Percentiles rank a stretch among this genome's conserved stretches.
Conservation (phyloP, 2,113 vertebrate genomes). For the Corvus moneduloides region DNA sequence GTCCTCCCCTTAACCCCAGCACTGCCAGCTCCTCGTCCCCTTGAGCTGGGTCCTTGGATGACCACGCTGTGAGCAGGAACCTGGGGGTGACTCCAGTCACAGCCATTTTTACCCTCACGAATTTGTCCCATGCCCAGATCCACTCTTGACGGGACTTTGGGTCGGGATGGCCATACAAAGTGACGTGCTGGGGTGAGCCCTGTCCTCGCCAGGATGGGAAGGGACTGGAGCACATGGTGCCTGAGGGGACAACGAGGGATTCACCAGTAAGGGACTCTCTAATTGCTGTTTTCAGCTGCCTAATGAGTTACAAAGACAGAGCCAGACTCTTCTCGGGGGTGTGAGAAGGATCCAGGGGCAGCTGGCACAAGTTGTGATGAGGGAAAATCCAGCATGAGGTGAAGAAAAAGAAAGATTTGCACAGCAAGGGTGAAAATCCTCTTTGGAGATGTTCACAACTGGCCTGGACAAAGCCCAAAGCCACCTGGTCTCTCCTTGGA, state of each 20-base stretch:
- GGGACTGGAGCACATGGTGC: neutral
- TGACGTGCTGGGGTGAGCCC: neutral
- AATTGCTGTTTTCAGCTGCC: neutral
- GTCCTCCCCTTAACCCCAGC: neutral
- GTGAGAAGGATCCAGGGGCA: neutral
- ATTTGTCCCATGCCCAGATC: neutral
- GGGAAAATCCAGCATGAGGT: neutral
- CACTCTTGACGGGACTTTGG: neutral
- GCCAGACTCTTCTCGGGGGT: neutral
- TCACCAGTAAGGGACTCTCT: neutral
- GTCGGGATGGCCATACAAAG: neutral
- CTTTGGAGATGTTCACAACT: slow-evolving; percentile 28
- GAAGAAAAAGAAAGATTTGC: slow-evolving; percentile 23
- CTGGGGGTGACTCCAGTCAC: neutral
- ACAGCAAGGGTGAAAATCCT: slow-evolving; percentile 41
- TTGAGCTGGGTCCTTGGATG: neutral
- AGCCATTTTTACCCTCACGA: neutral
- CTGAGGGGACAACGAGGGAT: neutral
- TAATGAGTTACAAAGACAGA: neutral
- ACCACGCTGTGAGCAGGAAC: neutral
- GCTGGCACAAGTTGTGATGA: neutral
- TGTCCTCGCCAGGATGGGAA: neutral
- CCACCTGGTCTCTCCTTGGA: slow-evolving; percentile 6
- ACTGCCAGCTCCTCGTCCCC: neutral
- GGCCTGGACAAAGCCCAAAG: slow-evolving; percentile 3